Evolutionary conservation across 2,113 vertebrate genomes (phyloP), one percentile per base, ranked within the genome.

Genomic region (Ornithorhynchus anatinus): DNA sequence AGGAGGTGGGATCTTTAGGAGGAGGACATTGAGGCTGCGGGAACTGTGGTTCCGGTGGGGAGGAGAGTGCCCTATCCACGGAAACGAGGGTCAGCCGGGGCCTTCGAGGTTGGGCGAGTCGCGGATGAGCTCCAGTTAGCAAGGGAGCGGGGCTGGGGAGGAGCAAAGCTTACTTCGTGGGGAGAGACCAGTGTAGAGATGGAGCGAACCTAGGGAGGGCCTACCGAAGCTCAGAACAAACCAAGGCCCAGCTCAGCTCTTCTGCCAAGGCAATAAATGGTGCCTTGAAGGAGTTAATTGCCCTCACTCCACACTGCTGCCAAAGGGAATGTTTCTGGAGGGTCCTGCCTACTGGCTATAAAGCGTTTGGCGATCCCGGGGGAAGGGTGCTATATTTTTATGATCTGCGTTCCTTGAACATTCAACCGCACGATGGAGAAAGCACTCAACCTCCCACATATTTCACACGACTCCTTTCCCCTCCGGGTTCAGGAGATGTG

Each of bases 381-480:
- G 23, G 27, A 74, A 29, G 57, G 13, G 14, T 27, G 22, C 11
- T 37, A 4, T 37, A 8, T 47, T 79, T 77, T 66, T 29, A 20
- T 37, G 22, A 68, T 53, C 16, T 14, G 56, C 14, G 20, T 22
- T 52, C 3, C 19, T 78, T 43, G 37, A 2, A 45, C 10, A n/a
- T 76, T 62, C 27, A 59, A 43, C 77, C 57, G 35, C 62, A 59
- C 38, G 61, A 45, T 52, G 40, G 56, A 54, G 51, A 27, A 40
- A 65, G 53, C 48, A 59, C 57, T 35, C 68, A 54, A 60, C 42
- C 61, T 40, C 22, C 14, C 69, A 44, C 59, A 38, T 57, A 27
- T 64, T 54, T 14, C 44, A 29, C 40, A 29, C 67, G 22, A 40
- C 22, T 60, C 53, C 74, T 29, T 37, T 73, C 68, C 36, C 36